Conservation (phyloP, 37 sponge, comb jelly and placozoan genomes). For the Agelas oroides region DNA sequence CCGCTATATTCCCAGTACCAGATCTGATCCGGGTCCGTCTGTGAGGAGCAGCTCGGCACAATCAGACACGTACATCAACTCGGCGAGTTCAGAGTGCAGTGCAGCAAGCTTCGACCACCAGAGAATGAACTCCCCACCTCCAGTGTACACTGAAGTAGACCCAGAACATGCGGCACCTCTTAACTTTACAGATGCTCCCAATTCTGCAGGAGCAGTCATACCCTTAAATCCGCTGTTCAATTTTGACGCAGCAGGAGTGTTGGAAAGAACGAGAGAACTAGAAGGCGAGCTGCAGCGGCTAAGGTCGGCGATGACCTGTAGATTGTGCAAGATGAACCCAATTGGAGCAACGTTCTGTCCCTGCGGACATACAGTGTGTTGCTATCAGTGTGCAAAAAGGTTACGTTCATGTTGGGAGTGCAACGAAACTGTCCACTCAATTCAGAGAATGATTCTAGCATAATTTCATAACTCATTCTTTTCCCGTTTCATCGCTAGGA, state of each 20-base stretch:
- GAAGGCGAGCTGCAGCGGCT: conserved; percentile 77
- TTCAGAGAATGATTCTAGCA: conserved; percentile 70
- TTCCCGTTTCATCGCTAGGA: too few species aligned
- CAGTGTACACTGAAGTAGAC: conserved; percentile 73
- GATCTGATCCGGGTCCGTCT: neutral
- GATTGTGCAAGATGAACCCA: conserved; percentile 70
- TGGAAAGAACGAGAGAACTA: conserved; percentile 58
- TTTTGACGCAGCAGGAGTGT: conserved; percentile 53
- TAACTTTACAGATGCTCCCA: neutral
- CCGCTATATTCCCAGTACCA: conserved; percentile 13
- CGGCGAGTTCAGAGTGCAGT: conserved; percentile 49
- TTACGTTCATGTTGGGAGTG: conserved; percentile 60
- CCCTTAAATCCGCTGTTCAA: conserved; percentile 1
- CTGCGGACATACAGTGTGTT: conserved; percentile 87
- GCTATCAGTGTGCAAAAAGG: conserved; percentile 66
- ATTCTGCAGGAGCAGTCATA: conserved; percentile 7
- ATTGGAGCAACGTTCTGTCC: conserved; percentile 86
- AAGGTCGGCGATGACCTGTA: conserved; percentile 77
- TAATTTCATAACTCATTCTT: too few species aligned
- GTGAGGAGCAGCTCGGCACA: neutral
- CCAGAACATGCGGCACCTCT: conserved; percentile 40
- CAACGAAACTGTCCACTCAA: conserved; percentile 26
- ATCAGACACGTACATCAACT: conserved; percentile 52
- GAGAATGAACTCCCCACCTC: conserved; percentile 57
- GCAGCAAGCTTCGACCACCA: conserved; percentile 9